Conservation (phyloP, 2,888 invertebrate genomes). For the Lymantria monacha region DNA sequence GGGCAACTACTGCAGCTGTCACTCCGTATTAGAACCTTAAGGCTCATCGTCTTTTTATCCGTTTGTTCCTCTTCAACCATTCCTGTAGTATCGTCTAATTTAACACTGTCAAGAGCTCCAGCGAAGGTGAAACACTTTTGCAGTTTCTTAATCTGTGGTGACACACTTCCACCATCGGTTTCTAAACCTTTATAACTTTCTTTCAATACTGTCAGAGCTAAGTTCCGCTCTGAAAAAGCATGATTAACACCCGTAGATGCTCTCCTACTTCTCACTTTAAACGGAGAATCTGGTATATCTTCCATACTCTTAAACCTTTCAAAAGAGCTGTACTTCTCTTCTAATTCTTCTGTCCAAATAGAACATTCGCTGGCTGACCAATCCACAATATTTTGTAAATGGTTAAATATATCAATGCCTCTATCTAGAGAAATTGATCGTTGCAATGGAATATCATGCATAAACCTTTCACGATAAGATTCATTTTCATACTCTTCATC, state of each 20-base stretch:
- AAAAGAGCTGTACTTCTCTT: slow-evolving; percentile 36
- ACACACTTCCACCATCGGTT: slow-evolving; percentile 38
- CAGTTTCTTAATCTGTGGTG: slow-evolving; percentile 62
- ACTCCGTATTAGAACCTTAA: slow-evolving; percentile 22
- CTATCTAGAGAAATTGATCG: slow-evolving; percentile 67
- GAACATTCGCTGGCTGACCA: slow-evolving; percentile 54
- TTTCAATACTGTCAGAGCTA: slow-evolving; percentile 54
- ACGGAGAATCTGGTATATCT: slow-evolving; percentile 70
- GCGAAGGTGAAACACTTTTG: slow-evolving; percentile 58
- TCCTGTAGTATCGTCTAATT: slow-evolving; percentile 23
- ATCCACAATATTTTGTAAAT: slow-evolving; percentile 56
- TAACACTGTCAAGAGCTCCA: slow-evolving; percentile 47
- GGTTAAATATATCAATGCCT: slow-evolving; percentile 63
- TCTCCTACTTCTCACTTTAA: slow-evolving; percentile 64
- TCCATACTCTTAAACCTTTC: slow-evolving; percentile 64
- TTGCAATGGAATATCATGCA: slow-evolving; percentile 60
- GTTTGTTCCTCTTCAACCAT: slow-evolving; percentile 14
- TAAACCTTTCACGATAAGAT: slow-evolving; percentile 45
- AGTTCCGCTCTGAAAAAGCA: slow-evolving; percentile 40
- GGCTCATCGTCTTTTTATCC: slow-evolving; percentile 4
- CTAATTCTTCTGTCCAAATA: slow-evolving; percentile 58
- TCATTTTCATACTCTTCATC: slow-evolving; percentile 36
- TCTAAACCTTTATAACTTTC: slow-evolving; percentile 62
- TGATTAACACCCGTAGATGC: slow-evolving; percentile 58
- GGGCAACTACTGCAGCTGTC: slow-evolving; percentile 34